A percentile compares a stretch with the other conserved stretches of the same genome.
phyloP scores from a whole-genome alignment of 64 coral and sea anemone species.

The Montipora sp. region DNA sequence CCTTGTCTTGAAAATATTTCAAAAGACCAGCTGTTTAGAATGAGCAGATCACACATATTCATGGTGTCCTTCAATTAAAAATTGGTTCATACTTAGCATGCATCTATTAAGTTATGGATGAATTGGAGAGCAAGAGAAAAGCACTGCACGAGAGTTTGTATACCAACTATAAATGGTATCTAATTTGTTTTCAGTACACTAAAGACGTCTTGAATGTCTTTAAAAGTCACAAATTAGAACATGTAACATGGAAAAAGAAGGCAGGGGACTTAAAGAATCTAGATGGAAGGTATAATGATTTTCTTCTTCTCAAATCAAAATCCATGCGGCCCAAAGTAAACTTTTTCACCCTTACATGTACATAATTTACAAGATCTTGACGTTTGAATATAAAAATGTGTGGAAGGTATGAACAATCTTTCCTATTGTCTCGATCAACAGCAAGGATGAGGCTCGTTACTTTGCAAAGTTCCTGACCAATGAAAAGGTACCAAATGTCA shows the following conservation, averaged over 20 bases:
- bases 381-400: background rate
- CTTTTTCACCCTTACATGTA: background rate
- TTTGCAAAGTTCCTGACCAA: conserved; percentile 96
- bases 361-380: background rate
- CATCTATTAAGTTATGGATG: too few species aligned
- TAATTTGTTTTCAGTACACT: conserved; percentile 62
- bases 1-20: too few species aligned
- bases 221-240: conserved; percentile 93
- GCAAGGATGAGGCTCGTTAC: conserved; percentile 78
- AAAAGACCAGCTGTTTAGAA: too few species aligned
- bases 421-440: conserved; percentile 6
- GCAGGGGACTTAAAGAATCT: conserved; percentile 65
- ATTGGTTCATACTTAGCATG: too few species aligned
- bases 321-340: too few species aligned
- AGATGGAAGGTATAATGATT: conserved; percentile 13
- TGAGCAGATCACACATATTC: too few species aligned
- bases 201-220: conserved; percentile 90
- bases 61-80: background rate
- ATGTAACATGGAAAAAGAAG: conserved; percentile 88
- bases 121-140: too few species aligned
- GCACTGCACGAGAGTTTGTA: too few species aligned
- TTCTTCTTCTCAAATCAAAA: background rate
- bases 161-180: too few species aligned
- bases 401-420: background rate
- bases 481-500: conserved; percentile 74